phyloP scores from a whole-genome alignment of 1,140 invertebrate genomes.

The Ctenoplectra terminalis region DNA sequence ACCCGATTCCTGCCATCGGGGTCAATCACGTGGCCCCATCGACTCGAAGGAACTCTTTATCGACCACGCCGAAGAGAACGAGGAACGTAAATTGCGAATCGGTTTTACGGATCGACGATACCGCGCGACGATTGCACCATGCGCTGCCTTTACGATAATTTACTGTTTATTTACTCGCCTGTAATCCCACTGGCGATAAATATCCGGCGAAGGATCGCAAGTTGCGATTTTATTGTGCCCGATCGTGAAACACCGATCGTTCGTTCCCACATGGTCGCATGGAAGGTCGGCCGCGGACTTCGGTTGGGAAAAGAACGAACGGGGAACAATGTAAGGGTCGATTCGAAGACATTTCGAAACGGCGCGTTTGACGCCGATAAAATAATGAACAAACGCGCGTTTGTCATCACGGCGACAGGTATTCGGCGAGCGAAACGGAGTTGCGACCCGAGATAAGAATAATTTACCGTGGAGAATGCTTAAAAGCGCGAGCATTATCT shows the following conservation, averaged over 20 bases:
- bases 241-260: not conserved
- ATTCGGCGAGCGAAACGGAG: slow-evolving; percentile 35
- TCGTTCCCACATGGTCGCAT: slow-evolving; percentile 23
- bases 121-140: slow-evolving; percentile 13
- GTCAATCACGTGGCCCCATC: not conserved
- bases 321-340: slow-evolving; percentile 41
- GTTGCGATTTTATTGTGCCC: slow-evolving; percentile 29
- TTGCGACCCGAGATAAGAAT: slow-evolving; percentile 40
- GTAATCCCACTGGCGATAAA: slow-evolving; percentile 37
- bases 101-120: slow-evolving; percentile 15
- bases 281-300: not conserved
- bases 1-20: too few species aligned
- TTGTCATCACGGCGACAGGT: slow-evolving; percentile 56
- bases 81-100: slow-evolving; percentile 21
- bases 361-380: slow-evolving; percentile 62
- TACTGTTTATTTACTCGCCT: slow-evolving; percentile 40
- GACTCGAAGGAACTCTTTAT: not conserved
- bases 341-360: slow-evolving; percentile 55
- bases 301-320: not conserved
- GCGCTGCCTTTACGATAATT: slow-evolving; percentile 30
- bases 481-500: slow-evolving; percentile 52
- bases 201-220: slow-evolving; percentile 13
- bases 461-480: slow-evolving; percentile 36
- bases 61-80: not conserved
- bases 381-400: slow-evolving; percentile 64